Conservation (phyloP, 2,113 vertebrate species). For the Carassius gibelio region DNA sequence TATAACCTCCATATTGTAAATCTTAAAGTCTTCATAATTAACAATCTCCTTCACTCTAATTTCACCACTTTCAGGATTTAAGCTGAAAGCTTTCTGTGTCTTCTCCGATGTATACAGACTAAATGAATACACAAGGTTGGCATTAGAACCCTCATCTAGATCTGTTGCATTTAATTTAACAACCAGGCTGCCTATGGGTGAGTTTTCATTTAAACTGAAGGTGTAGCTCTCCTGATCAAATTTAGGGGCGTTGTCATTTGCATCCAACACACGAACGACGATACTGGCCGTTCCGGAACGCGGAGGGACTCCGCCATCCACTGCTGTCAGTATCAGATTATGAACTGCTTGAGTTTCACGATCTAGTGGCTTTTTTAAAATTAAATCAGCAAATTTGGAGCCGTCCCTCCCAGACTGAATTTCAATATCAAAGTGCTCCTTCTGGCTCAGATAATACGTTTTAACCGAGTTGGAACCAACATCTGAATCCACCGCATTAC, state of each 20-base stretch:
- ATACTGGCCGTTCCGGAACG: conserved; percentile 69
- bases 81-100: conserved; percentile 54
- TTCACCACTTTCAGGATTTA: conserved; percentile 58
- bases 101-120: conserved; percentile 63
- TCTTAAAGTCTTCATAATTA: conserved; percentile 62
- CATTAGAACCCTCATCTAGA: conserved; percentile 69
- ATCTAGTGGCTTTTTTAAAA: conserved; percentile 66
- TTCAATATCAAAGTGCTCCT: conserved; percentile 69
- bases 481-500: conserved; percentile 56
- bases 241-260: conserved; percentile 52
- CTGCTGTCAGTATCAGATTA: conserved; percentile 69
- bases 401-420: conserved; percentile 66
- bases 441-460: conserved; percentile 54
- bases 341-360: conserved; percentile 66
- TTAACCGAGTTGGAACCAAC: conserved; percentile 55
- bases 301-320: conserved; percentile 74
- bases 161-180: conserved; percentile 68
- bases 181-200: conserved; percentile 63
- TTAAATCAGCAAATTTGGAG: conserved; percentile 53
- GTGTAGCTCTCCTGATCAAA: conserved; percentile 70
- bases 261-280: conserved; percentile 70
- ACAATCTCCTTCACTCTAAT: conserved; percentile 59
- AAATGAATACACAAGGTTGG: conserved; percentile 67
- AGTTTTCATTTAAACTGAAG: conserved; percentile 66
- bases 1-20: conserved; percentile 62